A percentile compares a stretch with the other conserved stretches of the same genome.
Evolutionary conservation across 23 tunicate genomes (phyloP).

Genomic region (Oikopleura dioica): DNA sequence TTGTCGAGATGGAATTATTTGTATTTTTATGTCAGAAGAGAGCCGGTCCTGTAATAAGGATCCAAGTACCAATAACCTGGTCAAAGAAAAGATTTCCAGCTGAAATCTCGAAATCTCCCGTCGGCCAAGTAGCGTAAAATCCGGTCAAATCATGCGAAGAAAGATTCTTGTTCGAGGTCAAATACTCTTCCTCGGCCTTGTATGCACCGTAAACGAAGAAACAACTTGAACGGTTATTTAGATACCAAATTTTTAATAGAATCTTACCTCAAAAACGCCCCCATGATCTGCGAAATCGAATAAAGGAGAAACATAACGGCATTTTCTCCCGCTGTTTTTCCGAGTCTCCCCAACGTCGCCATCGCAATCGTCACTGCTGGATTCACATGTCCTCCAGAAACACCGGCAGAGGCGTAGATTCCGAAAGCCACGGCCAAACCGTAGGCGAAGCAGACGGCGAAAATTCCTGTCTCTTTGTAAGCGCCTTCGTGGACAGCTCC

Average conservation of each 20-base stretch:
- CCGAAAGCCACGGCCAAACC: not conserved
- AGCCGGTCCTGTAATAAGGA: not conserved
- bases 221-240: not conserved
- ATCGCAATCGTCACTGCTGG: not conserved
- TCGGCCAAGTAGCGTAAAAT: not conserved
- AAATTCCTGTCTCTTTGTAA: not conserved
- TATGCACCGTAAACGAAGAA: not conserved
- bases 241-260: not conserved
- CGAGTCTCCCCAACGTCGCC: not conserved
- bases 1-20: too few relatives aligned
- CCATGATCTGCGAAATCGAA: not conserved
- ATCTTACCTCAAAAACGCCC: not conserved
- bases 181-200: not conserved
- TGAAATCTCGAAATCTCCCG: not conserved
- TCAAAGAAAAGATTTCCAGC: not conserved
- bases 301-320: not conserved
- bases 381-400: not conserved
- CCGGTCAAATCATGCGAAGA: not conserved
- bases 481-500: not conserved
- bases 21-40: too few relatives aligned
- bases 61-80: not conserved
- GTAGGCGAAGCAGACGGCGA: not conserved
- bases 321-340: not conserved
- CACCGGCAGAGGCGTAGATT: not conserved
- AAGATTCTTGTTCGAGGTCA: not conserved